Conservation (phyloP, 2,113 vertebrate species). For the Peromyscus polionotus region DNA sequence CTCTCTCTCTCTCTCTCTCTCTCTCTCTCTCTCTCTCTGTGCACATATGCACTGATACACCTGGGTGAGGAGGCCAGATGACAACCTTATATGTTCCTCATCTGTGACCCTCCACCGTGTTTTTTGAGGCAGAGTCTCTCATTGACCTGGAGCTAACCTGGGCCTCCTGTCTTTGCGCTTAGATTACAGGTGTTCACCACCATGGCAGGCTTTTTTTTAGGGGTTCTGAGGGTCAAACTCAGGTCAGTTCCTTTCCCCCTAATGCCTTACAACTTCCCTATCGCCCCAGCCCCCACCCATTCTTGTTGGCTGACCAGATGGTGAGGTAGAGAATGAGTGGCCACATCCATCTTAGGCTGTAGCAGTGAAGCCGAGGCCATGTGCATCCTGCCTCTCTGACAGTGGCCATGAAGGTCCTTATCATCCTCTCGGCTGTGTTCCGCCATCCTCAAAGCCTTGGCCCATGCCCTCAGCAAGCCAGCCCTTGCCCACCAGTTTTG, state of each 20-base stretch:
- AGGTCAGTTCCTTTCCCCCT: neutral
- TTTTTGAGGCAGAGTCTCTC: neutral
- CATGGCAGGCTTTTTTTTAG: neutral
- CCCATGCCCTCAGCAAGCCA: neutral
- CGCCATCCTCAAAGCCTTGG: neutral
- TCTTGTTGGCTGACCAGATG: neutral
- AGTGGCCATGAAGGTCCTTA: neutral
- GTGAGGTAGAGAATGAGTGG: neutral
- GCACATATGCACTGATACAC: too few relatives aligned
- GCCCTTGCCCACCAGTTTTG: constrained; percentile 72
- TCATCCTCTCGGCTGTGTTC: neutral
- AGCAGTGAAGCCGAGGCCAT: neutral
- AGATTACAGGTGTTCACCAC: neutral
- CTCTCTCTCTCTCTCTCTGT: too few relatives aligned
- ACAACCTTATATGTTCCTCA: neutral
- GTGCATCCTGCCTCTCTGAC: neutral
- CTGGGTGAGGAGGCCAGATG: neutral
- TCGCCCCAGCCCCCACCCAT: too few relatives aligned
- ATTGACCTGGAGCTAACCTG: neutral
- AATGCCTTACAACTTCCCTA: neutral
- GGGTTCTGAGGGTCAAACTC: neutral
- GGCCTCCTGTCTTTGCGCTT: neutral
- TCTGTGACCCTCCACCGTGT: neutral
- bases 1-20: too few relatives aligned
- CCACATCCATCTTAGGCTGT: neutral